A percentile compares a stretch with the other conserved stretches of the same genome.
These are phyloP conservation scores for Timema podura DNA, from an alignment of 2,888 invertebrate species.

Conservation along the genomic window DNA sequence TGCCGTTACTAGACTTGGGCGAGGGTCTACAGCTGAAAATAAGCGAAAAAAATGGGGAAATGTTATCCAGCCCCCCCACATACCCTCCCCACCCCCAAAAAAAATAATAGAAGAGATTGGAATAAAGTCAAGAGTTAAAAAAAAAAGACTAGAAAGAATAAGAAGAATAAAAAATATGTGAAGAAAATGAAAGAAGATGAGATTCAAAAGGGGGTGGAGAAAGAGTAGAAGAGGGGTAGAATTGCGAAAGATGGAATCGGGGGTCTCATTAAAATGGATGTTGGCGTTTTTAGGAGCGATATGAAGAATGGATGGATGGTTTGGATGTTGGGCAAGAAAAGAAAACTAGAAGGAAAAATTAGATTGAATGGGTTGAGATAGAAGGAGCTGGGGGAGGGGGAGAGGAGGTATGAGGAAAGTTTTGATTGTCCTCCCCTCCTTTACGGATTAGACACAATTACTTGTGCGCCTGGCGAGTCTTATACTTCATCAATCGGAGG, in stretches of 20 bases:
- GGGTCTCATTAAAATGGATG: slow-evolving; percentile 21
- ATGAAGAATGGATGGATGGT: slow-evolving; percentile 33
- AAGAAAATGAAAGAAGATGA: slow-evolving; percentile 18
- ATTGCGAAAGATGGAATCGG: slow-evolving; percentile 13
- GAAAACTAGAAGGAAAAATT: no score
- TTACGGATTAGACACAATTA: slow-evolving; percentile 8
- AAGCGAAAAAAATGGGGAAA: slow-evolving; percentile 5
- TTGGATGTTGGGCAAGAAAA: slow-evolving; percentile 12
- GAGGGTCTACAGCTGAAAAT: slow-evolving; percentile 12
- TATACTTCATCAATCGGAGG: no score
- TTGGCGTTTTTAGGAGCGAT: slow-evolving; percentile 7
- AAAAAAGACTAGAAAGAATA: neutral
- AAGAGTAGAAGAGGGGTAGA: slow-evolving; percentile 5
- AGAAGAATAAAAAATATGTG: slow-evolving; percentile 16
- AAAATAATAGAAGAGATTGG: slow-evolving; percentile 14
- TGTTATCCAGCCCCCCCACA: no score
- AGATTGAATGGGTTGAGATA: slow-evolving; percentile 8
- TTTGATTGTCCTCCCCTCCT: slow-evolving; percentile 12
- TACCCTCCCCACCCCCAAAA: no score
- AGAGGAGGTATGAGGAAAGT: slow-evolving; percentile 11
- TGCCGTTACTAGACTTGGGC: neutral
- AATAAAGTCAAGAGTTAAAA: slow-evolving; percentile 12
- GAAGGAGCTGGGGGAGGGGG: slow-evolving; percentile 17
- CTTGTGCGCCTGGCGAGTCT: no score
- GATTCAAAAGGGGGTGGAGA: slow-evolving; percentile 4